A percentile compares a stretch with the other conserved stretches of the same genome.
Evolutionary conservation across 2,113 vertebrate species (phyloP).

Genomic region (Brachirus orientalis): DNA sequence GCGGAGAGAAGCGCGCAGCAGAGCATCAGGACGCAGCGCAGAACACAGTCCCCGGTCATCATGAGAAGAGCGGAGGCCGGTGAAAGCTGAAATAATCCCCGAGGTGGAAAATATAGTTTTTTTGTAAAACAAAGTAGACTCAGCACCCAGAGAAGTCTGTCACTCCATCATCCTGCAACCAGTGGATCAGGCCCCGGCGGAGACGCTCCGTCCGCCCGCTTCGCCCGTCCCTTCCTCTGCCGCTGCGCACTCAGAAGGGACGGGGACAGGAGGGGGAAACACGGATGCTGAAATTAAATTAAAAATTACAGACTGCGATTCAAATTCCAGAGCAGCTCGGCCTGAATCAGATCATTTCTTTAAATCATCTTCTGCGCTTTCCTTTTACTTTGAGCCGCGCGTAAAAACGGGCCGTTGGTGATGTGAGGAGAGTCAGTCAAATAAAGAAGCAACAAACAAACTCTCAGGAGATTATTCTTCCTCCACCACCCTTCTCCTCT

Average conservation of each 20-base stretch:
- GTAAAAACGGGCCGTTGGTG: too few relatives aligned
- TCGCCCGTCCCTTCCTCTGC: conserved; percentile 58
- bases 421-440: not conserved
- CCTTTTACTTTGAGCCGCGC: conserved; percentile 30
- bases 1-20: conserved; percentile 94
- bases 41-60: conserved; percentile 90
- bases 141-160: conserved; percentile 30
- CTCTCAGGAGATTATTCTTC: conserved; percentile 21
- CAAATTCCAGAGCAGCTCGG: conserved; percentile 16
- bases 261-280: conserved; percentile 5
- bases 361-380: too few relatives aligned
- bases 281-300: conserved; percentile 34
- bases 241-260: conserved; percentile 39
- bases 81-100: conserved; percentile 70
- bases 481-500: conserved; percentile 28
- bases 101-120: not conserved
- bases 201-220: conserved; percentile 24
- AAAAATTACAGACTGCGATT: conserved; percentile 1
- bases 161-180: conserved; percentile 82
- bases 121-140: not conserved
- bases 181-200: conserved; percentile 54
- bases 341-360: conserved; percentile 43
- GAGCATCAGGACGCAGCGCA: conserved; percentile 94
- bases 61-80: conserved; percentile 44
- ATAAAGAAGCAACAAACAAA: conserved; percentile 15